These are phyloP conservation scores for Vidua chalybeata DNA, from an alignment of 2,113 vertebrate genomes.

Conservation along the genomic window DNA sequence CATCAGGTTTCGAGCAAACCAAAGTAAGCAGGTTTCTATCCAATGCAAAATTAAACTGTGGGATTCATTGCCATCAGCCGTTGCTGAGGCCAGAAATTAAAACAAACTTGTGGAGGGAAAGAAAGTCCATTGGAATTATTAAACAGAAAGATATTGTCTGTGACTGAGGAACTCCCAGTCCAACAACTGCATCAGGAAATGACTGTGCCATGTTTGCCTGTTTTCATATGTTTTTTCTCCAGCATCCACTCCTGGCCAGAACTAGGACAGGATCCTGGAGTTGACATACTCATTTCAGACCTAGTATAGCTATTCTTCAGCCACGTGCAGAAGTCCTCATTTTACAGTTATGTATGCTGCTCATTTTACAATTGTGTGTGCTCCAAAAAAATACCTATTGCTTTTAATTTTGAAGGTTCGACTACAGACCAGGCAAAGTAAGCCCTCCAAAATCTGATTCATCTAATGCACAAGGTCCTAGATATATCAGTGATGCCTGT, in stretches of 20 bases:
- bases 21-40: not conserved
- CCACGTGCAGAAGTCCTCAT: not conserved
- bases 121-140: not conserved
- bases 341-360: not conserved
- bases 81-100: not conserved
- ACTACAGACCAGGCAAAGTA: not conserved
- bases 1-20: not conserved
- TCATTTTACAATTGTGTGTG: not conserved
- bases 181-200: not conserved
- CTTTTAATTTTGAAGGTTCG: not conserved
- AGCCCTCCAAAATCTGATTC: not conserved
- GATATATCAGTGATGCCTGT: not conserved
- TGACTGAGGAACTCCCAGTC: not conserved
- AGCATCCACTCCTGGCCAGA: not conserved
- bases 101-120: not conserved
- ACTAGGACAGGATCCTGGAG: not conserved
- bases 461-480: not conserved
- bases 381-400: not conserved
- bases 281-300: not conserved
- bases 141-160: not conserved
- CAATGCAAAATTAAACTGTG: not conserved
- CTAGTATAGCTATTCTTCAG: not conserved
- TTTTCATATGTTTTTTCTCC: not conserved
- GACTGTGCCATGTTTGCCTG: not conserved
- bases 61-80: not conserved